These are phyloP conservation scores for Microctenopoma steveboyesi DNA, from an alignment of 2,797 vertebrate species.

Conservation along the genomic window DNA sequence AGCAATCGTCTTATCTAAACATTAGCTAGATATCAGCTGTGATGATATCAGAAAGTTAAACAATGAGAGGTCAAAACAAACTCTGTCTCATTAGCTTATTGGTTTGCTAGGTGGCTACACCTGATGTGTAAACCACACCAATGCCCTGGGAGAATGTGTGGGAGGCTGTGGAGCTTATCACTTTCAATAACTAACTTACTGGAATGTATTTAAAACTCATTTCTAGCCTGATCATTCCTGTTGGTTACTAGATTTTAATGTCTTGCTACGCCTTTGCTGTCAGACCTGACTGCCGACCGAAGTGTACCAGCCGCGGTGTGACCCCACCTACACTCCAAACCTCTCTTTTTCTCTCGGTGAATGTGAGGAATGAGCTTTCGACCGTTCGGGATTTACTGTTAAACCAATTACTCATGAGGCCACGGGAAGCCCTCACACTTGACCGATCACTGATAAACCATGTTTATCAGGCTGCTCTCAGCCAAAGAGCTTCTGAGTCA, in stretches of 20 bases:
- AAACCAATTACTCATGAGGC: conserved; percentile 64
- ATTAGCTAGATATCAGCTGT: background rate
- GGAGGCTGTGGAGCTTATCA: too few species aligned
- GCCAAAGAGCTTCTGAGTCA: conserved; percentile 12
- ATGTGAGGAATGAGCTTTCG: conserved; percentile 35
- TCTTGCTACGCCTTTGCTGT: background rate
- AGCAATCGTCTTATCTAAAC: background rate
- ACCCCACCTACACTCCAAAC: conserved; percentile 34
- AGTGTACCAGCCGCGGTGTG: conserved; percentile 51
- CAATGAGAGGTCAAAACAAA: background rate
- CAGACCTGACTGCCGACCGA: conserved; percentile 38
- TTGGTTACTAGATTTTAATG: background rate
- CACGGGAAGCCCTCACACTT: conserved; percentile 47
- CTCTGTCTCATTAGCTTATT: too few species aligned
- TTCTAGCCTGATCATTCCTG: background rate
- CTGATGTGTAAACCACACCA: too few species aligned
- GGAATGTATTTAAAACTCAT: too few species aligned
- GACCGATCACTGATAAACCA: conserved; percentile 33
- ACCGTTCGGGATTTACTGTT: conserved; percentile 49
- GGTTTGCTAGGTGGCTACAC: background rate
- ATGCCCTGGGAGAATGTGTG: too few species aligned
- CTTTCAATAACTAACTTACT: too few species aligned
- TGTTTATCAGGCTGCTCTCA: conserved; percentile 31
- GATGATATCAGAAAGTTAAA: background rate
- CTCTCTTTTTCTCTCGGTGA: conserved; percentile 16